Percentiles rank a stretch among this genome's conserved stretches.
Evolutionary conservation across 2,797 vertebrate species (phyloP).

Genomic region (Spinibarbus caldwelli): DNA sequence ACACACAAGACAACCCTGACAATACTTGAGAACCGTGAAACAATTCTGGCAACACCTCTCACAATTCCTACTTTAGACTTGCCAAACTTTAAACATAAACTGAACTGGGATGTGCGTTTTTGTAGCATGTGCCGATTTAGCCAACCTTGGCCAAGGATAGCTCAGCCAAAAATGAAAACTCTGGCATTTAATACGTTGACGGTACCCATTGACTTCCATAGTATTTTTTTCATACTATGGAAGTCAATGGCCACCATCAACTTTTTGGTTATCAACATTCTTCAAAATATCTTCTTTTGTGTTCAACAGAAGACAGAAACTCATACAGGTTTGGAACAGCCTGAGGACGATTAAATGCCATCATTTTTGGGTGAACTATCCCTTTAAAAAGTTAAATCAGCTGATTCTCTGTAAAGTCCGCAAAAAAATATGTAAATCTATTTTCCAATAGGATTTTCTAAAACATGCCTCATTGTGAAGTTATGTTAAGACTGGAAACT

Average conservation of each 20-base stretch:
- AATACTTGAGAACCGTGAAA: not conserved
- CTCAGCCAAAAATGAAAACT: not conserved
- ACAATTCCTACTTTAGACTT: not conserved
- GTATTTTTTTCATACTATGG: not conserved
- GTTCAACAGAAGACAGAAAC: not conserved
- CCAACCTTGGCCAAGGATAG: not conserved
- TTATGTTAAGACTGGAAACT: not conserved
- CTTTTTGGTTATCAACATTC: not conserved
- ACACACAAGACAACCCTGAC: too few relatives aligned
- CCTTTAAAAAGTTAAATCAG: not conserved
- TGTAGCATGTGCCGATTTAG: not conserved
- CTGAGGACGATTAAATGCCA: not conserved
- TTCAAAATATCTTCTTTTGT: not conserved
- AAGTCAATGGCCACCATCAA: not conserved
- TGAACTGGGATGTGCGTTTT: not conserved
- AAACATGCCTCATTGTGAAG: not conserved
- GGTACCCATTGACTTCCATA: not conserved
- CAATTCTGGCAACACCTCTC: not conserved
- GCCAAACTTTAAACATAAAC: not conserved
- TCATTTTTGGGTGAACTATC: not conserved
- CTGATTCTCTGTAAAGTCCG: not conserved
- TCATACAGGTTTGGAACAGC: not conserved
- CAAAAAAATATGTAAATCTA: not conserved
- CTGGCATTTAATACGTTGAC: not conserved
- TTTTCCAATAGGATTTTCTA: not conserved